Evolutionary conservation across 2,797 vertebrate genomes (phyloP), one percentile per base, ranked within the genome.

Genomic region (Podarcis lilfordi): DNA sequence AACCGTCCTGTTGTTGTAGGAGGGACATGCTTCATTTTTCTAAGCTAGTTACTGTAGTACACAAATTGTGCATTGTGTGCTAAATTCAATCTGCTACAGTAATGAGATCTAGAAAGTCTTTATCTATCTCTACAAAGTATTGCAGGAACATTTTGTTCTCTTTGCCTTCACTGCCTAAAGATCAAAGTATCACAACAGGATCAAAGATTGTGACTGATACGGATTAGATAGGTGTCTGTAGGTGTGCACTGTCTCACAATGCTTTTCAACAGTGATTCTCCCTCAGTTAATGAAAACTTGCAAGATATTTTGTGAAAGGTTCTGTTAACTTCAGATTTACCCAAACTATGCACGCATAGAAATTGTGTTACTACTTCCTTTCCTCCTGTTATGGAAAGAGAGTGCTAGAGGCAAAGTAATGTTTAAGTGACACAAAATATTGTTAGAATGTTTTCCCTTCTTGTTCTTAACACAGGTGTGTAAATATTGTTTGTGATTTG

Each of bases 151-250:
- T 90, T 61, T 13, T 80, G 55, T 85, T 86, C 21, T 6, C 55
- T 64, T 90, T 80, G 71, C 72, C 45, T 89, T 29, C 77, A 64
- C 81, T 23, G 23, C 89, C 79, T 68, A 84, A 85, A 88, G 29
- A 19, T 40, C 68, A 25, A 0, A 0, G 2, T 86, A 50, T 77
- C 35, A 37, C 50, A 25, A 43, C 55, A 81, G 91, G 71, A 50
- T 87, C 80, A 69, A 45, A 77, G 85, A 32, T 71, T 91, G 0
- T 76, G 76, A 32, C 3, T 84, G 43, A 13, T 66, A 15, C 72
- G 0, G 32, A 66, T 43, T 43, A 88, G 35, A 66, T 85, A 68
- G 50, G 32, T 11, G 29, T 29, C 35, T 40, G n/a, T 17, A 66
- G 55, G 9, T 32, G 21, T 45, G 3, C 19, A 25, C 40, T 66